Conservation (phyloP, 2,797 vertebrate species). For the Poeciliopsis infans region DNA sequence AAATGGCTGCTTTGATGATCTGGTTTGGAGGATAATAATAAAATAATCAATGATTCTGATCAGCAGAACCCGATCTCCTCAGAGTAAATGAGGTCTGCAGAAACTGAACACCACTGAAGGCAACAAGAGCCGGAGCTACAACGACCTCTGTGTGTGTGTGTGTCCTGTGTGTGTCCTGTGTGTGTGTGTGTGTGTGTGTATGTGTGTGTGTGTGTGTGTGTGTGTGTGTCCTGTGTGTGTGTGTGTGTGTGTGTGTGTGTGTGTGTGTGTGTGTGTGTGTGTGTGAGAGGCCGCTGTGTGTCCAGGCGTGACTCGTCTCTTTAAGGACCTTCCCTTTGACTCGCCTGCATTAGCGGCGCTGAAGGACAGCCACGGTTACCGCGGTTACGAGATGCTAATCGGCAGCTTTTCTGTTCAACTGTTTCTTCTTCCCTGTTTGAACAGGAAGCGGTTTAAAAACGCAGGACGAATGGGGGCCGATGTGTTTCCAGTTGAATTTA, state of each 20-base stretch:
- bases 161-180: no score
- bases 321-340: slow-evolving; percentile 60
- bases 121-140: background rate
- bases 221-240: background rate
- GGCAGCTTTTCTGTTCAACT: slow-evolving; percentile 10
- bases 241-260: slow-evolving; percentile 13
- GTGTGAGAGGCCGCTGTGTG: slow-evolving; percentile 34
- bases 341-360: slow-evolving; percentile 27
- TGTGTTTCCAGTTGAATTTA: background rate
- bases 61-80: background rate
- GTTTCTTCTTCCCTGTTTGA: background rate
- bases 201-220: no score
- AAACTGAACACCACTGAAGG: background rate
- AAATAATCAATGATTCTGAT: background rate
- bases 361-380: slow-evolving; percentile 30
- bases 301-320: slow-evolving; percentile 59
- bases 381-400: slow-evolving; percentile 50
- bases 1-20: no score
- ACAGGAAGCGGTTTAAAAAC: background rate
- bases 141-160: background rate
- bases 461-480: background rate
- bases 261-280: slow-evolving; percentile 15
- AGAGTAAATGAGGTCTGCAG: background rate
- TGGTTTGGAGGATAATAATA: background rate
- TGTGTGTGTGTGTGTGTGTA: background rate